Percentiles rank a stretch among this genome's conserved stretches.
Conservation (phyloP, 2,113 vertebrate genomes). For the Nothocercus julius region DNA sequence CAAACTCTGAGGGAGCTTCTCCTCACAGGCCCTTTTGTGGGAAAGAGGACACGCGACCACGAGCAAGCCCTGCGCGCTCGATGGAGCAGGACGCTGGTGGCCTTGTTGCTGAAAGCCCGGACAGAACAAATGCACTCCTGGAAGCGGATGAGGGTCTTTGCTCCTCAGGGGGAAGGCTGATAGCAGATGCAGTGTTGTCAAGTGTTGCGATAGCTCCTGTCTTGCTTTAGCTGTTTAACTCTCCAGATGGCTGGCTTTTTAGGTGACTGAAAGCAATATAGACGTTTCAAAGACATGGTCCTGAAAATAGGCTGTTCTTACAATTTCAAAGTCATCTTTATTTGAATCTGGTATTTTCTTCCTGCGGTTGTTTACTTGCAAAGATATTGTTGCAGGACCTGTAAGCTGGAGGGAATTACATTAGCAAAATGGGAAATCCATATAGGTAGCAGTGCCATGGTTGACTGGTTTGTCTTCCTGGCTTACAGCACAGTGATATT, state of each 20-base stretch:
- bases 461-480: conserved; percentile 39
- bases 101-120: background rate
- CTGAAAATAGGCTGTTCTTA: background rate
- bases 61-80: background rate
- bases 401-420: background rate
- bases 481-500: background rate
- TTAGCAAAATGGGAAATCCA: background rate
- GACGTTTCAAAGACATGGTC: background rate
- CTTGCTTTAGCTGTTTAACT: background rate
- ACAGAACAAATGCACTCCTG: background rate
- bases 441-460: background rate
- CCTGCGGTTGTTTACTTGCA: background rate
- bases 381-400: background rate
- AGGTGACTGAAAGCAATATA: background rate
- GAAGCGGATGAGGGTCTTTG: background rate
- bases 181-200: background rate
- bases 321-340: background rate
- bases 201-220: background rate
- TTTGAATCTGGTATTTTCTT: background rate
- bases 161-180: background rate
- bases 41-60: no score
- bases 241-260: background rate
- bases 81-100: background rate
- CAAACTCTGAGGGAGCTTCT: no score
- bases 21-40: no score